Base-by-base conservation (phyloP, 2,888 invertebrate genomes). In the Gortyna flavago region DNA sequence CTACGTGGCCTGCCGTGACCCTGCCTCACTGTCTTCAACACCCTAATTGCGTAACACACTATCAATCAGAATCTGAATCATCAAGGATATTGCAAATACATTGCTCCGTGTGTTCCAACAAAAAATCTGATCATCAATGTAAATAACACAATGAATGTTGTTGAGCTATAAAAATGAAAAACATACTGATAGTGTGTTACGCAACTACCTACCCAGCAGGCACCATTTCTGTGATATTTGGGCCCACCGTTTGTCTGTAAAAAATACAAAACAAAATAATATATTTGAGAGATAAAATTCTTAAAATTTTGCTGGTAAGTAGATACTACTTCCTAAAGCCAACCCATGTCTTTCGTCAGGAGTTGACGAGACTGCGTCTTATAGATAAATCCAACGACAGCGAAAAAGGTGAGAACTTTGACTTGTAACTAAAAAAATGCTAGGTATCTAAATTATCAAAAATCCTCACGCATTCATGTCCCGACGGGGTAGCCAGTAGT, bases 271-370 rank as follows among this genome's bases (percentile, higher is more conserved):
- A n/a, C 13, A 35, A 62, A 71, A 77, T 59, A 71, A 77, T 59
- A 68, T 29, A 48, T 66, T 66, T 61, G 13, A 32, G 16, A 54
- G 59, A 72, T 41, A 71, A 44, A 51, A 35, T 44, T 32, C 18
- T 48, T 18, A 41, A 9, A 62, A 51, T 59, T 8, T 38, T 64
- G 16, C 16, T 35, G 35, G 35, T 35, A 35, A 35, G 35, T 35
- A n/a, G n/a, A n/a, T n/a, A 57, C 8, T 11, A 51, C 7, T 81
- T 84, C 74, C 67, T 67, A n/a, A 64, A 76, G 44, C 59, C 32
- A 29, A 73, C 85, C 87, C 83, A 51, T 87, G 77, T 85, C 87
- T 65, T 62, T 86, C 86, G 59, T n/a, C 77, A 70, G 18, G 2
- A 13, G 41, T 51, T 70, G 54, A 41, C n/a, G 51, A 51, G 41